These are phyloP conservation scores for Sylvilagus floridanus DNA, from an alignment of 2,797 vertebrate species.

Conservation along the genomic window DNA sequence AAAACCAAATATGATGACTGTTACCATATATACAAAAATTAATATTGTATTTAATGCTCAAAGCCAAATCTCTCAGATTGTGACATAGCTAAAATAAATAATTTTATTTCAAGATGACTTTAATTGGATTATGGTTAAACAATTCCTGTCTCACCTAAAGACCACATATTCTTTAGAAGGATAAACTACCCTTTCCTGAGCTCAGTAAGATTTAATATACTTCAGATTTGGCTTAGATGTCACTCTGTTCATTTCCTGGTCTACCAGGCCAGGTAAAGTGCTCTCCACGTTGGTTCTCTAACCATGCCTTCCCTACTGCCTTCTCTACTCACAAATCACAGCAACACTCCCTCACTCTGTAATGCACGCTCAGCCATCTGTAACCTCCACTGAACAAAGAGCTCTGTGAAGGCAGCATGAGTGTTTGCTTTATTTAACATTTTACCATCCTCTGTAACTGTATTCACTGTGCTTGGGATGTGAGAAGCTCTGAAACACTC, in stretches of 20 bases:
- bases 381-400: constrained; percentile 9
- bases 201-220: background rate
- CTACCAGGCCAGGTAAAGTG: background rate
- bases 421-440: background rate
- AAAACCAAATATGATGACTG: constrained; percentile 86
- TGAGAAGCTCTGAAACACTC: background rate
- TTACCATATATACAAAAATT: constrained; percentile 85
- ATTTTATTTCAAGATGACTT: constrained; percentile 76
- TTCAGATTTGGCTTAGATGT: background rate
- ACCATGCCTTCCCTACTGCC: background rate
- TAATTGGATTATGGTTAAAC: constrained; percentile 64
- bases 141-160: constrained; percentile 3
- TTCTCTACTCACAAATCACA: background rate
- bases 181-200: background rate
- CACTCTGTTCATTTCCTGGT: background rate
- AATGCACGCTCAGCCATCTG: background rate
- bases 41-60: constrained; percentile 83
- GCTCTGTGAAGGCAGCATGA: background rate
- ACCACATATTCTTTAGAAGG: background rate
- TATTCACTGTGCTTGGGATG: background rate
- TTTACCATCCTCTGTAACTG: constrained; percentile 34
- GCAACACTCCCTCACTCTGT: background rate
- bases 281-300: background rate
- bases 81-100: constrained; percentile 74
- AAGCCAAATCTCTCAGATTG: constrained; percentile 81